phyloP scores from a whole-genome alignment of 1,140 invertebrate genomes.

The Homarus americanus region DNA sequence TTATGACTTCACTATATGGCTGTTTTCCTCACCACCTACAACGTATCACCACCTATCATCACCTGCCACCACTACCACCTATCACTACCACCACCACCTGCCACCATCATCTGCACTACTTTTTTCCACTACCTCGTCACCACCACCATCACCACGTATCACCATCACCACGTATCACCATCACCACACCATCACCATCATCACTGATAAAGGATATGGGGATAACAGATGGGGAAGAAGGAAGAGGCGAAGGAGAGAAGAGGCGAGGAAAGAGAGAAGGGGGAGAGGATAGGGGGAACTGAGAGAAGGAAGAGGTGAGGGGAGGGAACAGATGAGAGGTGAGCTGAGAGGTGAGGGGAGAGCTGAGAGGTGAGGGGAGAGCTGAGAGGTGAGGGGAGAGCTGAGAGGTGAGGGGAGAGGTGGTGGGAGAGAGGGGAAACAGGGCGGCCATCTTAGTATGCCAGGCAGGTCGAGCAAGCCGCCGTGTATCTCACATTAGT shows the following conservation, averaged over 20 bases:
- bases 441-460: constrained; percentile 37
- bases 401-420: background rate
- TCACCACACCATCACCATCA: too few relatives aligned
- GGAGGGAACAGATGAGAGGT: background rate
- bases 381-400: background rate
- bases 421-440: background rate
- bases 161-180: too few relatives aligned
- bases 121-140: too few relatives aligned
- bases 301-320: background rate
- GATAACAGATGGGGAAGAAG: background rate
- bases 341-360: background rate
- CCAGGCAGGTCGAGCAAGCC: constrained; percentile 18
- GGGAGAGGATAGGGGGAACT: background rate
- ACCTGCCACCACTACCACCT: too few relatives aligned
- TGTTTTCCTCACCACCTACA: too few relatives aligned
- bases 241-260: constrained; percentile 12
- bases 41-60: too few relatives aligned
- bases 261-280: background rate
- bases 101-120: too few relatives aligned
- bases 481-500: constrained; percentile 47
- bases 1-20: too few relatives aligned
- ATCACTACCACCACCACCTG: too few relatives aligned
- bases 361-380: background rate
- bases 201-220: too few relatives aligned
- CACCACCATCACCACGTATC: too few relatives aligned